Evolutionary conservation across 1,140 invertebrate species (phyloP).

Genomic region (Diprion similis): DNA sequence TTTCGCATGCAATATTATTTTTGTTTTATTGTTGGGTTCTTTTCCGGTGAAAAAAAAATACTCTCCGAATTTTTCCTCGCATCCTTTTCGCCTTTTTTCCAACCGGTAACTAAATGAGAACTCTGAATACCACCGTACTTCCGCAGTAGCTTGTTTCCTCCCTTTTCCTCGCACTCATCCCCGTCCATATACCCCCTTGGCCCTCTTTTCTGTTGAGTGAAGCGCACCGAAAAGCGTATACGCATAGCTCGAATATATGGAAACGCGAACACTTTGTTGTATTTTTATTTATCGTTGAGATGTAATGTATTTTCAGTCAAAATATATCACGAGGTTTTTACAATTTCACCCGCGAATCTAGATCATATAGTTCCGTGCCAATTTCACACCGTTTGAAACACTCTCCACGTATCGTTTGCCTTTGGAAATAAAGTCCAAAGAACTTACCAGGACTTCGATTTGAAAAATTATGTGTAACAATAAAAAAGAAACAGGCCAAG

Average conservation of each 20-base stretch:
- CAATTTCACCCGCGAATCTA: too few species aligned
- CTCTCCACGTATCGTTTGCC: too few species aligned
- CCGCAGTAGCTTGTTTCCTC: background rate
- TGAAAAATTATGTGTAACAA: too few species aligned
- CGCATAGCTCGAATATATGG: background rate
- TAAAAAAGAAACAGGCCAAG: too few species aligned
- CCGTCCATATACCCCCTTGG: background rate
- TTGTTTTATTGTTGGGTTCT: too few species aligned
- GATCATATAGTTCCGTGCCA: too few species aligned
- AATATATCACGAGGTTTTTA: background rate
- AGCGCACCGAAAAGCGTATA: background rate
- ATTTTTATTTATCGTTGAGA: background rate
- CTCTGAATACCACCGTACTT: background rate
- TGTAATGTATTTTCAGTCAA: background rate
- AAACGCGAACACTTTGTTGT: background rate
- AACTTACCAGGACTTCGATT: too few species aligned
- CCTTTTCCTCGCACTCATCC: conserved; percentile 7
- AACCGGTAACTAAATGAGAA: background rate
- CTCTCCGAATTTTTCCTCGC: too few species aligned
- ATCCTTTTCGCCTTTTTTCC: background rate
- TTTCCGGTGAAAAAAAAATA: too few species aligned
- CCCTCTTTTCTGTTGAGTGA: conserved; percentile 3
- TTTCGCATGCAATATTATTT: too few species aligned
- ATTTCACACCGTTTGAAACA: too few species aligned
- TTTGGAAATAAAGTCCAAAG: too few species aligned